A percentile compares a stretch with the other conserved stretches of the same genome.
phyloP scores from a whole-genome alignment of 2,888 invertebrate species.

The Acanthosepion pharaonis region DNA sequence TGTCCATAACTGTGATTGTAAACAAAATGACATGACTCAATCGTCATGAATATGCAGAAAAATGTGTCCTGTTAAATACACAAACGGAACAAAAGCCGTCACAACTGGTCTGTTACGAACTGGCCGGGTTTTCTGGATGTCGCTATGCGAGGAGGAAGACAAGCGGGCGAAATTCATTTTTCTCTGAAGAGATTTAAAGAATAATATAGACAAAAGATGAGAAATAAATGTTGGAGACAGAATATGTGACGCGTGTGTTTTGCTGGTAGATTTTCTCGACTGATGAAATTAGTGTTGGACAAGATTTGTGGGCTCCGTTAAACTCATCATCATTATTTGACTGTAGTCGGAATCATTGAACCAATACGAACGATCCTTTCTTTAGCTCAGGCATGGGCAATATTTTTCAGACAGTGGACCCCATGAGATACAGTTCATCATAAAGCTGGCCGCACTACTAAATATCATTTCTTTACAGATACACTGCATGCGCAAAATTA shows the following conservation, averaged over 20 bases:
- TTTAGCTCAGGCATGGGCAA: too few species aligned
- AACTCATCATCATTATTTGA: too few species aligned
- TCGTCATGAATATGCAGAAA: neutral
- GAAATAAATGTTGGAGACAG: neutral
- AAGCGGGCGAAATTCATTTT: neutral
- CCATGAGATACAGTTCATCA: too few species aligned
- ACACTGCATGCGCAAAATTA: too few species aligned
- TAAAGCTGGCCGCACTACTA: too few species aligned
- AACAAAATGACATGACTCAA: neutral
- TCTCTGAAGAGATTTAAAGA: neutral
- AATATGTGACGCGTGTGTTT: neutral
- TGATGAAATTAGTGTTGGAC: neutral
- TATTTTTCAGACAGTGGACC: too few species aligned
- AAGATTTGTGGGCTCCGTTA: too few species aligned
- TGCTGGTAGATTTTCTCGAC: neutral
- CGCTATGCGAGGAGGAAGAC: neutral
- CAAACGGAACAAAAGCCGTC: neutral
- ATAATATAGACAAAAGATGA: neutral
- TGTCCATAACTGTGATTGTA: neutral
- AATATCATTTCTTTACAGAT: too few species aligned
- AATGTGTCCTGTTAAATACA: neutral
- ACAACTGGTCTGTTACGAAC: neutral
- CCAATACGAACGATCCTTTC: too few species aligned
- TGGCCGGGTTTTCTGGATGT: neutral
- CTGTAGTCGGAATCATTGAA: too few species aligned